These are phyloP conservation scores for Phanerotoma sp. DNA, from an alignment of 2,888 invertebrate genomes.

Conservation along the genomic window DNA sequence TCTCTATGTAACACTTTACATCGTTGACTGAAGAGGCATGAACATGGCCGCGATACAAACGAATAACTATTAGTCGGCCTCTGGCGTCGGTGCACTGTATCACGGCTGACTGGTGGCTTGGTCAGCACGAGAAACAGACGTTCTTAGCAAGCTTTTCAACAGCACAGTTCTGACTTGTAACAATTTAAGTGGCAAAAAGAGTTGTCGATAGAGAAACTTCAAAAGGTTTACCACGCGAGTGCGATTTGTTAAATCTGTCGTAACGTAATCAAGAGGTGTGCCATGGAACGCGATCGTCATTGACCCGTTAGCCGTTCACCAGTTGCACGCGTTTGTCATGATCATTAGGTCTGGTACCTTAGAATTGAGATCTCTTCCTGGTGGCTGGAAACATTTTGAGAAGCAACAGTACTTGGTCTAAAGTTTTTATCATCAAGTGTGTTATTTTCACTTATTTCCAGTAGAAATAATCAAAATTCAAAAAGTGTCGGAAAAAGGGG, in stretches of 20 bases:
- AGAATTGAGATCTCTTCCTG: slow-evolving; percentile 12
- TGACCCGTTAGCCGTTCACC: slow-evolving; percentile 11
- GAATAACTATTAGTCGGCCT: slow-evolving; percentile 33
- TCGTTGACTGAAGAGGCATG: too few relatives aligned
- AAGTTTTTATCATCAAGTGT: too few relatives aligned
- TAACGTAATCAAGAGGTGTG: slow-evolving; percentile 5
- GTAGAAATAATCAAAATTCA: too few relatives aligned
- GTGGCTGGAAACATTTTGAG: slow-evolving; percentile 30
- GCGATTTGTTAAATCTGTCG: slow-evolving; percentile 2
- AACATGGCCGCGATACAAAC: too few relatives aligned
- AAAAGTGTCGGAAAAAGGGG: too few relatives aligned
- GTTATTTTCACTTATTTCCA: too few relatives aligned
- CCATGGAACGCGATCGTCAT: slow-evolving; percentile 4
- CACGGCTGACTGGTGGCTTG: slow-evolving; percentile 29
- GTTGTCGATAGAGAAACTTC: slow-evolving; percentile 10
- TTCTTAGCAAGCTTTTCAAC: slow-evolving; percentile 18
- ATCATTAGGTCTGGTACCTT: slow-evolving; percentile 22
- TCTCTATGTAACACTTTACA: too few relatives aligned
- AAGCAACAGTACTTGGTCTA: too few relatives aligned
- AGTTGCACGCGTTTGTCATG: slow-evolving; percentile 9
- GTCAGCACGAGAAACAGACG: slow-evolving; percentile 28
- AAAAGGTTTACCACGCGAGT: slow-evolving; percentile 19
- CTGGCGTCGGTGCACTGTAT: slow-evolving; percentile 49
- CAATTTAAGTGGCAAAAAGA: slow-evolving; percentile 29
- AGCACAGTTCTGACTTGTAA: slow-evolving; percentile 29